phyloP scores from a whole-genome alignment of 1,140 invertebrate species.

The Drosophila elegans region DNA sequence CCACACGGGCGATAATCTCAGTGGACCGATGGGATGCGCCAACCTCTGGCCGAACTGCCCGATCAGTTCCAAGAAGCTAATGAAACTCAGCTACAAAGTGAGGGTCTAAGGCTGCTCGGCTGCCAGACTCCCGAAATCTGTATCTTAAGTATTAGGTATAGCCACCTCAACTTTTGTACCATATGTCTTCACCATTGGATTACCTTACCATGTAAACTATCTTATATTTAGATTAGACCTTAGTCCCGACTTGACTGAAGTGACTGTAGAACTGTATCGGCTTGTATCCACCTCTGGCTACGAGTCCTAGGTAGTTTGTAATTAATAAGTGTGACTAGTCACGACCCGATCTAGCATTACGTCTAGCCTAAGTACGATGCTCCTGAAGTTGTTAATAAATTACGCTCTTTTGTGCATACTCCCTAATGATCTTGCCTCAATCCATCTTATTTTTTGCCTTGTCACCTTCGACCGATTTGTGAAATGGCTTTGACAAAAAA shows the following conservation, averaged over 20 bases:
- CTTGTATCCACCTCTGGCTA: constrained; percentile 9
- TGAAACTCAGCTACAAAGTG: constrained; percentile 83
- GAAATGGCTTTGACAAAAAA: constrained; percentile 13
- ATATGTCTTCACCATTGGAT: constrained; percentile 51
- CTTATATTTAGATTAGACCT: constrained; percentile 23
- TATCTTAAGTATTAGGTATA: constrained; percentile 48
- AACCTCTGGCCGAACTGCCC: constrained; percentile 84
- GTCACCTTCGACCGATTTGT: constrained; percentile 31
- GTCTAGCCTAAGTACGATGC: constrained; percentile 32
- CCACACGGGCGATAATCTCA: constrained; percentile 73
- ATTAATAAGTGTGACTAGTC: constrained; percentile 39
- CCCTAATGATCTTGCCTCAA: constrained; percentile 20
- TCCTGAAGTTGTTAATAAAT: constrained; percentile 49
- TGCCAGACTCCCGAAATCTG: background rate
- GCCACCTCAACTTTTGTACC: constrained; percentile 53
- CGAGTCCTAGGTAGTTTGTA: constrained; percentile 36
- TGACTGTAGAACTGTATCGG: constrained; percentile 37
- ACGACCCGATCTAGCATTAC: constrained; percentile 36
- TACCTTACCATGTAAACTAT: constrained; percentile 18
- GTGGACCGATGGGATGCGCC: constrained; percentile 84
- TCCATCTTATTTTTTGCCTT: constrained; percentile 15
- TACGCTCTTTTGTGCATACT: constrained; percentile 21
- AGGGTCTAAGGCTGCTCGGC: constrained; percentile 48
- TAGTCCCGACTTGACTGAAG: constrained; percentile 42
- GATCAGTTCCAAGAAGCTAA: constrained; percentile 83